Evolutionary conservation across 2,888 invertebrate species (phyloP), one percentile per base, ranked within the genome.

Genomic region (Drosophila testacea): DNA sequence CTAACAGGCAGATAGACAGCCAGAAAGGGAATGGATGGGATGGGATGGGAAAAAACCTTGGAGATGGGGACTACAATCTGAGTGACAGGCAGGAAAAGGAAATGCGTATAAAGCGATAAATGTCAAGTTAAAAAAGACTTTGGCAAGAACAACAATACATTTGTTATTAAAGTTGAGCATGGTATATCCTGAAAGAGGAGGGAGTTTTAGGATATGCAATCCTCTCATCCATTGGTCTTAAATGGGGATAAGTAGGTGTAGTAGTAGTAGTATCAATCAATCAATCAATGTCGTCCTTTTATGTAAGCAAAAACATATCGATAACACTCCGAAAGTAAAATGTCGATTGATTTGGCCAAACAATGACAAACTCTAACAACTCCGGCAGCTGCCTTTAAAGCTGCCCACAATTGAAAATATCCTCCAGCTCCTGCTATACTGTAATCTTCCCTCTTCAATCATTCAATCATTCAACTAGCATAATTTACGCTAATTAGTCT

Each of bases 91-190:
- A 42, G 27, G 47, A 48, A 50, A 56, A 50, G 65, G 54, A 69
- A 81, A 74, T 77, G 81, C 83, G 81, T 79, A 83, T 81, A 83
- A 79, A 79, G 88, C 84, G 86, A 84, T 88, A 84, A 88, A 88
- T 86, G 84, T 84, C 84, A 88, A 88, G 86, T 86, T 79, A 85
- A 75, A 84, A 74, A 41, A 57, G 51, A 65, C 42, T 71, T 56
- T 50, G 41, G 11, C 50, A 63, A 42, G 6, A 34, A 13, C 34
- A 34, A 50, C 34, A 36, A 6, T 50, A 27, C 34, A 36, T 50
- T 65, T 36, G 11, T 41, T 66, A 32, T 39, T 66, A 50, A 72
- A 61, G 16, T 39, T 13, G 16, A 22, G 6, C 9, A n/a, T 32
- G 10, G 22, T 42, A 42, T 22, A 27, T 11, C 22, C 4, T 9